Percentiles rank a stretch among this genome's conserved stretches.
Conservation (phyloP, 2,888 invertebrate genomes). For the Phyto melanocephala region DNA sequence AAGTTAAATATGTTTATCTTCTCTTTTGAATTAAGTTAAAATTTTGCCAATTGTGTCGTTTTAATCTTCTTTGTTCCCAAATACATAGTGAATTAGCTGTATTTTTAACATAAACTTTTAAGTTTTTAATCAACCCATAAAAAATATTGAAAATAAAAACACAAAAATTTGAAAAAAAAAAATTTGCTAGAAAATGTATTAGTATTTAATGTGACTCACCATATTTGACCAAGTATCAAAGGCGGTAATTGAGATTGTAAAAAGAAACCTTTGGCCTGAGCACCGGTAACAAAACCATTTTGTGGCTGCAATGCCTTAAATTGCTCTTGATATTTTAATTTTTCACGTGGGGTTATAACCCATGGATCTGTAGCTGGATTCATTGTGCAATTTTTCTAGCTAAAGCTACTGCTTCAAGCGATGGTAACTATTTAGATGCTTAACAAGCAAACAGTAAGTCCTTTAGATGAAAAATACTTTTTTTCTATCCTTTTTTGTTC, state of each 20-base stretch:
- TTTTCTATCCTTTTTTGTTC: not conserved
- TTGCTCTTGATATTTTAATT: constrained; percentile 93
- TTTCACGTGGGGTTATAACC: constrained; percentile 92
- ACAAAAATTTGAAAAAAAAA: too few relatives aligned
- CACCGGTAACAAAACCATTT: constrained; percentile 93
- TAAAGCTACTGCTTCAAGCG: constrained; percentile 19
- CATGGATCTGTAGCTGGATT: constrained; percentile 86
- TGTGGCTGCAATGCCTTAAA: constrained; percentile 92
- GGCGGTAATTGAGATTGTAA: constrained; percentile 95
- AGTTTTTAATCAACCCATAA: too few relatives aligned
- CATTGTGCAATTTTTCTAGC: constrained; percentile 68
- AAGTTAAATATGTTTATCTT: too few relatives aligned
- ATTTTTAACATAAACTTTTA: too few relatives aligned
- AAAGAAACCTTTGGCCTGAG: constrained; percentile 95
- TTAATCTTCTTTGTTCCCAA: too few relatives aligned
- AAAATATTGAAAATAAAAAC: too few relatives aligned
- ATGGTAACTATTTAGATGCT: constrained; percentile 20
- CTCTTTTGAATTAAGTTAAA: too few relatives aligned
- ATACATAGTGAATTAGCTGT: too few relatives aligned
- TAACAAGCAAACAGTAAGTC: not conserved
- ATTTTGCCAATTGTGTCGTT: too few relatives aligned
- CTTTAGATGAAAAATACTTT: not conserved
- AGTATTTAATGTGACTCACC: constrained; percentile 82
- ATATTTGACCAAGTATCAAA: constrained; percentile 93
- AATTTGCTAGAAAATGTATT: too few relatives aligned